phyloP scores from a whole-genome alignment of 2,113 vertebrate genomes.

The Pelecanus crispus region DNA sequence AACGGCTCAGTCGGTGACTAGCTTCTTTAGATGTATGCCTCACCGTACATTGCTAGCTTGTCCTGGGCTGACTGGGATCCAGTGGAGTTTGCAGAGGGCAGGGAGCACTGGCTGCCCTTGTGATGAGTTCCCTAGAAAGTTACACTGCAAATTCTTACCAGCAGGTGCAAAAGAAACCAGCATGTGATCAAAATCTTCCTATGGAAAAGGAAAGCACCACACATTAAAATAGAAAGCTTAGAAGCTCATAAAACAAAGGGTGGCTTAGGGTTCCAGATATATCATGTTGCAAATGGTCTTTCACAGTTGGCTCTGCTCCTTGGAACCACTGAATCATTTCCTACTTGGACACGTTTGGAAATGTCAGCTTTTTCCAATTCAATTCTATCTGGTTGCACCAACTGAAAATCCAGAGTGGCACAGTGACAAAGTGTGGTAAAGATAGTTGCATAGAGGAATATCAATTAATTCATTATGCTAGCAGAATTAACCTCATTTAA shows the following conservation, averaged over 20 bases:
- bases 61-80: background rate
- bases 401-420: background rate
- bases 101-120: background rate
- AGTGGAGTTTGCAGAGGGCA: background rate
- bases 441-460: background rate
- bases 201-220: slow-evolving; percentile 7
- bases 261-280: background rate
- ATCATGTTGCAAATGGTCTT: slow-evolving; percentile 36
- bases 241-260: slow-evolving; percentile 49
- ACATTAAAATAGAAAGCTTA: slow-evolving; percentile 16
- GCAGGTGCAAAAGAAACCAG: background rate
- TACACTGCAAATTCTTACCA: background rate
- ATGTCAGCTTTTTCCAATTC: slow-evolving; percentile 41
- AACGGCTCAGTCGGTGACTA: background rate
- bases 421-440: background rate
- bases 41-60: background rate
- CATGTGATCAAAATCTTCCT: background rate
- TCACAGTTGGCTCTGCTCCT: slow-evolving; percentile 24
- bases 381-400: background rate
- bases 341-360: slow-evolving; percentile 7
- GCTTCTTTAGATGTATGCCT: background rate
- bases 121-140: background rate
- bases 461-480: background rate
- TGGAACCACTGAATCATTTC: slow-evolving; percentile 51
- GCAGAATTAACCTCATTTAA: background rate